A percentile compares a stretch with the other conserved stretches of the same genome.
These are phyloP conservation scores for Lethrus apterus DNA, from an alignment of 1,140 invertebrate genomes.

Conservation along the genomic window DNA sequence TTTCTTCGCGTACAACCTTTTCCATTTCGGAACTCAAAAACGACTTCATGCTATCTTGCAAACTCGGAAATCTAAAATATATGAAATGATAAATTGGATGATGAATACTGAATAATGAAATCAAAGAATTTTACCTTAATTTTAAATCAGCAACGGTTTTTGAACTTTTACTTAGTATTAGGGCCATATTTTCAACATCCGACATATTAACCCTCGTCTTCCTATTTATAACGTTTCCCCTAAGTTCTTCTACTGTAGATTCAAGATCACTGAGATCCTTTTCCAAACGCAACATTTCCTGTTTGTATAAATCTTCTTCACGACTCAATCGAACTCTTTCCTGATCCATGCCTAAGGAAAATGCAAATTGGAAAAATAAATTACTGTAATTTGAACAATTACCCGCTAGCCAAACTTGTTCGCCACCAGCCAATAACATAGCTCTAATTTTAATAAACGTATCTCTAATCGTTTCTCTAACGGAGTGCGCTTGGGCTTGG, in stretches of 20 bases:
- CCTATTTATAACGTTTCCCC: slow-evolving; percentile 90
- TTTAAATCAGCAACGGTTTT: slow-evolving; percentile 92
- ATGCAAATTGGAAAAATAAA: not conserved
- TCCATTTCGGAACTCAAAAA: slow-evolving; percentile 90
- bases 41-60: slow-evolving; percentile 83
- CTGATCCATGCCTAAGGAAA: slow-evolving; percentile 45
- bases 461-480: slow-evolving; percentile 84
- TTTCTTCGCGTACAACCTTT: slow-evolving; percentile 87
- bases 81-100: not conserved
- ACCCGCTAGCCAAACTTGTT: slow-evolving; percentile 44
- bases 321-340: slow-evolving; percentile 60
- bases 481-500: slow-evolving; percentile 81
- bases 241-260: slow-evolving; percentile 86
- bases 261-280: slow-evolving; percentile 92
- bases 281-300: slow-evolving; percentile 83
- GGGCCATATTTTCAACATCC: slow-evolving; percentile 93
- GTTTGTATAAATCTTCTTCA: slow-evolving; percentile 81
- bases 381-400: slow-evolving; percentile 4
- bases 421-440: slow-evolving; percentile 57
- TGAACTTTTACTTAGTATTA: slow-evolving; percentile 65
- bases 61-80: slow-evolving; percentile 62
- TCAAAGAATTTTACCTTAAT: slow-evolving; percentile 44
- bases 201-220: slow-evolving; percentile 92
- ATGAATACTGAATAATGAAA: not conserved
- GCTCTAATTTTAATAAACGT: slow-evolving; percentile 77